Conservation (phyloP, 2,888 invertebrate species). For the Oxytorus armatus region DNA sequence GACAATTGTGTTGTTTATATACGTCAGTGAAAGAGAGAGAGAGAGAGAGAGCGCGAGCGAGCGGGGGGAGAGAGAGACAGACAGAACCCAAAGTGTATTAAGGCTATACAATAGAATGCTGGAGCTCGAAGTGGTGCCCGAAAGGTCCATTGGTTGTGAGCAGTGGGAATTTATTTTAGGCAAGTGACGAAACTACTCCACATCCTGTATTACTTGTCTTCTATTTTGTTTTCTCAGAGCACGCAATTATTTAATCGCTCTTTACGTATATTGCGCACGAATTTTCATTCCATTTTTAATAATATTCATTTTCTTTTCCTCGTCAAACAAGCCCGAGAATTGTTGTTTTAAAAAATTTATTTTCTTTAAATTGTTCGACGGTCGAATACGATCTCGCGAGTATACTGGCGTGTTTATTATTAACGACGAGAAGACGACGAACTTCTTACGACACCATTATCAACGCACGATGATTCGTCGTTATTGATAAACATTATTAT, state of each 20-base stretch:
- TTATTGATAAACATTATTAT: slow-evolving; percentile 74
- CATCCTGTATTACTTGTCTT: slow-evolving; percentile 35
- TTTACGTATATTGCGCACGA: too few species aligned
- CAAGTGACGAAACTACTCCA: slow-evolving; percentile 86
- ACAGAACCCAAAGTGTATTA: slow-evolving; percentile 22
- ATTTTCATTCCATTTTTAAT: slow-evolving; percentile 11
- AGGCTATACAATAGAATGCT: slow-evolving; percentile 88
- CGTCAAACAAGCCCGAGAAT: too few species aligned
- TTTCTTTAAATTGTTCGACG: slow-evolving; percentile 18
- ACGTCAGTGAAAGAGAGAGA: slow-evolving; percentile 22
- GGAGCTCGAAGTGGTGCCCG: slow-evolving; percentile 98
- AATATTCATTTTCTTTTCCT: neutral
- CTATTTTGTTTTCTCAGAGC: neutral
- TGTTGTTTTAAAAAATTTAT: slow-evolving; percentile 2
- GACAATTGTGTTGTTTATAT: slow-evolving; percentile 39
- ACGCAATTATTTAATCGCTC: neutral
- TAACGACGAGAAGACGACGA: too few species aligned
- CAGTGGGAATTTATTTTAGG: slow-evolving; percentile 99
- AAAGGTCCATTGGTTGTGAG: slow-evolving; percentile 97
- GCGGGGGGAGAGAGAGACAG: slow-evolving; percentile 54
- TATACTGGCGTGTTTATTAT: too few species aligned
- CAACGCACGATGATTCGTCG: too few species aligned
- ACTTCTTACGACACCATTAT: too few species aligned
- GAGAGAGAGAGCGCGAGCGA: slow-evolving; percentile 1
- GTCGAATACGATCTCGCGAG: too few species aligned